Base-by-base conservation (phyloP, 2,888 invertebrate species). In the Myathropa florea region DNA sequence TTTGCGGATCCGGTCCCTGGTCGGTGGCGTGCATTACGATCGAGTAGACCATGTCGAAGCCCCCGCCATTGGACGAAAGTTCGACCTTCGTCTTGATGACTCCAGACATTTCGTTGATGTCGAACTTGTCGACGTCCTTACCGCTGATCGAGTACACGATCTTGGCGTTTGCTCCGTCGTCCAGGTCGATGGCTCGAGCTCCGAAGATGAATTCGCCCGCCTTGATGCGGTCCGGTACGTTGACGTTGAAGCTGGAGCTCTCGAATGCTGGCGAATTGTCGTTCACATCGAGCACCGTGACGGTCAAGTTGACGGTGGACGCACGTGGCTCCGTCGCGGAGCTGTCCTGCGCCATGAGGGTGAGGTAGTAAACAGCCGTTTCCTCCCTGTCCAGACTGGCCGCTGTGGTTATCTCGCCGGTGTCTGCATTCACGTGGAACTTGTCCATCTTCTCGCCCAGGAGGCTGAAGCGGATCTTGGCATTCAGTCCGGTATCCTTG, bases 201-300 rank as follows among this genome's bases (percentile, higher is more conserved):
- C 98, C 98, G 91, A 97, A 97, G 26, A 98, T 97, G 93, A 98
- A 98, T 90, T 97, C 95, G 91, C 96, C 97, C 71, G 95, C 93
- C 86, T 94, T 93, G 0, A 96, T 97, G 33, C 95, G 95, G 91
- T 98, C 97, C 0, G 97, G 96, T 76, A 98, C 95, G 89, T 96
- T 96, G 21, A 97, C 95, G 89, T 95, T 95, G 91, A 97, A 97
- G 85, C 95, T 94, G 1, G 95, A 94, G 82, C 95, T 95, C 6
- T 95, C 94, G 93, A 98, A 98, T 64, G 93, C 93, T 0, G 98
- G 98, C 10, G 95, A 94, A 91, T 97, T 97, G 91, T 98, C 98
- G 91, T 98, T 98, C 90, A 96, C 95, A 92, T 98, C 98, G 70
- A 94, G 93, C 4, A 98, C 95, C 14, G 94, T 93, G 70, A 98